Conservation (phyloP, 2,113 vertebrate species). For the Hyaena hyaena region DNA sequence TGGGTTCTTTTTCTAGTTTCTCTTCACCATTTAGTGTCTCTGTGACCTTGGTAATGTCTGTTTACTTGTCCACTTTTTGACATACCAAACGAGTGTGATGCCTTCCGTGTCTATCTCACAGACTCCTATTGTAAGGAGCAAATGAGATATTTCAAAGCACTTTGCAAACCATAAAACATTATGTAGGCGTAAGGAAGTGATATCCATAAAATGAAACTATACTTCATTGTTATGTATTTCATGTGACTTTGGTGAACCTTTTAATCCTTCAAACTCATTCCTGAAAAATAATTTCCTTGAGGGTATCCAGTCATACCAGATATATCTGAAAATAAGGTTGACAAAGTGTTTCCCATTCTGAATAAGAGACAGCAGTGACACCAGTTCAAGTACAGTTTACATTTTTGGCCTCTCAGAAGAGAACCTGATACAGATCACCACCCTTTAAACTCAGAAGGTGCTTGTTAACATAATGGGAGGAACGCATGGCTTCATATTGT, state of each 20-base stretch:
- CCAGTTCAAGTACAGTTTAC: constrained; percentile 58
- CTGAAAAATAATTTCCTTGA: constrained; percentile 67
- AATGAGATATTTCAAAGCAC: constrained; percentile 61
- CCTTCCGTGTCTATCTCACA: neutral
- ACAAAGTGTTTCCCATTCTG: neutral
- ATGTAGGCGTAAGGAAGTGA: constrained; percentile 53
- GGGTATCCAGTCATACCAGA: constrained; percentile 31
- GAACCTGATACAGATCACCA: constrained; percentile 20
- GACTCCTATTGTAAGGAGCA: constrained; percentile 49
- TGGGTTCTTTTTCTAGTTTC: constrained; percentile 25
- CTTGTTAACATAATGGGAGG: constrained; percentile 56
- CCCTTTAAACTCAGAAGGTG: constrained; percentile 53
- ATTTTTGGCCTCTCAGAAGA: constrained; percentile 26
- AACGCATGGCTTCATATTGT: neutral
- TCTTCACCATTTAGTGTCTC: neutral
- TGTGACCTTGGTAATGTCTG: constrained; percentile 53
- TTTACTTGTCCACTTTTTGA: constrained; percentile 41
- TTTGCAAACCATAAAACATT: constrained; percentile 67
- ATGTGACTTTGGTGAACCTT: constrained; percentile 59
- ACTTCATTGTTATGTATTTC: constrained; percentile 68
- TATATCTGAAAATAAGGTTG: constrained; percentile 65
- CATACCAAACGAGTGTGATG: neutral
- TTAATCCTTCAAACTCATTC: constrained; percentile 70
- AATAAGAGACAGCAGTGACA: constrained; percentile 26
- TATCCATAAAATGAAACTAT: constrained; percentile 72